Base-by-base conservation (phyloP, 2,113 vertebrate species). In the Toxostoma redivivum region DNA sequence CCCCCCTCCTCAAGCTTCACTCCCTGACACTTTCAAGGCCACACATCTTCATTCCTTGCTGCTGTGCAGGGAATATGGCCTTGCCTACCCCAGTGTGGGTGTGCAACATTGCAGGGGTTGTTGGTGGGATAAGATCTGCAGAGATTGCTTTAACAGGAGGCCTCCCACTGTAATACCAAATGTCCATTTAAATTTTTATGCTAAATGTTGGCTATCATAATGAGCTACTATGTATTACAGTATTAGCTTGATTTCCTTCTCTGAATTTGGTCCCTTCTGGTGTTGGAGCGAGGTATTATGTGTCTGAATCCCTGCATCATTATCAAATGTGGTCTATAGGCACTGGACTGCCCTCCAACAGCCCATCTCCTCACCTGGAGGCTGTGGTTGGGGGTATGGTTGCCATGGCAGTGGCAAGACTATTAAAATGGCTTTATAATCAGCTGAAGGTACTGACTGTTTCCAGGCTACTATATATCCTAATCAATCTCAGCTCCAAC, bases 391-490 rank as follows among this genome's bases (percentile, higher is more conserved):
- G 56, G 33, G 86, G 23, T 87, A 65, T 84, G 89, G 96, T 97
- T 96, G 91, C 93, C 53, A 95, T 79, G 84, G 94, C 3, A 53
- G 94, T 92, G 69, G 81, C 0, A 7, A 95, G 37, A 94, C 84
- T 92, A 95, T 87, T 89, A 40, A 94, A 94, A 95, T 60, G 69
- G 77, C 73, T 95, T 94, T 95, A 47, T 84, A 95, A 89, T 73
- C 77, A 95, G 73, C 77, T 89, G 84, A 95, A 96, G 57, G 70
- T 92, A 84, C 86, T 0, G 14, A 44, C 91, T 94, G 95, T 97
- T 95, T 97, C 94, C 94, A 94, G 89, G 93, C 94, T 95, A 94
- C 93, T 82, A 72, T 94, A 87, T 79, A 89, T 95, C 84, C 84
- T 89, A 92, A 95, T 97, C 94, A 96, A 87, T 96, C 89, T 94